Percentiles rank a stretch among this genome's conserved stretches.
Conservation (phyloP, 2,888 invertebrate genomes). For the Dione vanillae region DNA sequence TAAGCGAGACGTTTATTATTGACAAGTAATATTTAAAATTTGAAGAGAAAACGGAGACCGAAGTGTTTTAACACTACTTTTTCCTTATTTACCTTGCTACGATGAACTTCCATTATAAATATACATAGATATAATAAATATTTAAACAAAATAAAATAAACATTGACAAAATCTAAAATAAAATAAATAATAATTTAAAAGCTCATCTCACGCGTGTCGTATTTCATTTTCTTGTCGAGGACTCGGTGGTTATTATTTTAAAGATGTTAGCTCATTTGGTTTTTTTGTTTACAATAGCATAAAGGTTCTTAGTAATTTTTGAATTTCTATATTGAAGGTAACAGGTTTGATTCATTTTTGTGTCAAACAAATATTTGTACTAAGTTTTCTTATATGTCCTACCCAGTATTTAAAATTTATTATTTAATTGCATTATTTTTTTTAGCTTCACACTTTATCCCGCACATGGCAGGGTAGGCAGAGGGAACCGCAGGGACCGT, state of each 20-base stretch:
- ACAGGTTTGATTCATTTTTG: neutral
- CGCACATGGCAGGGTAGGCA: too few relatives aligned
- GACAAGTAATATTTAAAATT: too few relatives aligned
- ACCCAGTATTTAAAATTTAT: too few relatives aligned
- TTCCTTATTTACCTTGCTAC: too few relatives aligned
- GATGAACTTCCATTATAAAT: neutral
- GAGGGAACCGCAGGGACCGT: too few relatives aligned
- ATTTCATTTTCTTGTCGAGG: conserved; percentile 33
- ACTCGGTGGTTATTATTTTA: conserved; percentile 27
- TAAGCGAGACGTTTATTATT: too few relatives aligned
- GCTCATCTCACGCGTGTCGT: conserved; percentile 38
- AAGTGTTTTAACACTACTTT: too few relatives aligned
- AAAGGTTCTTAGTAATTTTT: too few relatives aligned
- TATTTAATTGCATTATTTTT: too few relatives aligned
- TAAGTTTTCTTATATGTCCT: too few relatives aligned
- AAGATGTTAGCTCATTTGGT: neutral
- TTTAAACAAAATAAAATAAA: conserved; percentile 6
- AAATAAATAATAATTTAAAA: conserved; percentile 18
- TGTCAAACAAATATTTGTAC: neutral
- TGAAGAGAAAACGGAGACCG: too few relatives aligned
- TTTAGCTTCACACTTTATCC: too few relatives aligned
- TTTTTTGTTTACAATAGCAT: neutral
- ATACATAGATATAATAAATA: neutral
- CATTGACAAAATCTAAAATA: conserved; percentile 15
- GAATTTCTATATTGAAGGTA: neutral